Base-by-base conservation (phyloP, 1,140 invertebrate genomes). In the Pseudomyrmex pallidus region DNA sequence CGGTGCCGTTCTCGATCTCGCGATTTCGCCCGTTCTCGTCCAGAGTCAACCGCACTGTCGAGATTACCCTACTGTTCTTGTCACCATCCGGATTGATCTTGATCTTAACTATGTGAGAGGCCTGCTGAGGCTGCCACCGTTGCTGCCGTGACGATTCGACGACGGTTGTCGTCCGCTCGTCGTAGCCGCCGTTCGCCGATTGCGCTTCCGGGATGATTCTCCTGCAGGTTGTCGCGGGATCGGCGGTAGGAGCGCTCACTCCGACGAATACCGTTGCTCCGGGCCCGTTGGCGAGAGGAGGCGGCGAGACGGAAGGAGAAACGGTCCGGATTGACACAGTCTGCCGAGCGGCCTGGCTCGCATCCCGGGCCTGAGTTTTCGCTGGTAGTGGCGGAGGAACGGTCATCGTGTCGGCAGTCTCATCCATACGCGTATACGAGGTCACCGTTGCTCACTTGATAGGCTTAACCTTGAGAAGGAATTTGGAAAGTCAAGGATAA, bases 71-170 rank as follows among this genome's bases (percentile, higher is more conserved):
- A 9, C 93, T 84, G 85, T 93, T 70, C 92, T 91, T 91, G 90
- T 95, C 94, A 17, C 93, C 91, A 82, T 95, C 94, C 9, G 96
- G 95, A 91, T 96, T 96, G 89, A 96, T 96, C 90, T 95, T 95
- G 90, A 96, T 96, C 82, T 96, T 96, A 57, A 96, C 96, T 82
- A 96, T 96, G 91, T 96, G 96, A 13, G 93, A 91, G 20, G 89
- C 80, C 64, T 90, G 86, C 90, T 94, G 88, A 82, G 80, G 90
- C 62, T 91, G 86, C 54, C 66, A 80, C 66, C 87, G 61, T 72
- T 92, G 94, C 84, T 93, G 92, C 35, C 78, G 67, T 50, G 50
- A 62, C n/a, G 90, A 84, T 89, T 93, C 85, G 88, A 93, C 92
- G 89, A 92, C 90, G 93, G 91, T 92, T 92, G 90, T 91, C n/a